Conservation (phyloP, 30 jellyfish, hydroid and myxozoan genomes). For the Aurelia sp. region DNA sequence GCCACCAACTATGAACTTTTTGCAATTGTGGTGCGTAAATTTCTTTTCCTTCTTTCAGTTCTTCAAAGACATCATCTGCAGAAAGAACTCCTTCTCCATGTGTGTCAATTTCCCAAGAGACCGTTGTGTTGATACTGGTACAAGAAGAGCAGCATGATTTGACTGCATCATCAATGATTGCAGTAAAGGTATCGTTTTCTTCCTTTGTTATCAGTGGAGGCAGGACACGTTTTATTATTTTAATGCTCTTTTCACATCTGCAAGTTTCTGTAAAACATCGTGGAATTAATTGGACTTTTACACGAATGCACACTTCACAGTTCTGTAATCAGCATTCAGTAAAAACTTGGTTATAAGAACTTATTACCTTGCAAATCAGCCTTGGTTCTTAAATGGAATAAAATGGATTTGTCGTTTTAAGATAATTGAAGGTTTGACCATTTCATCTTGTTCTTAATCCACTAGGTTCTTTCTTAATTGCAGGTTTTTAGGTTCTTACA, state of each 20-base stretch:
- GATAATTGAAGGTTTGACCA: too few relatives aligned
- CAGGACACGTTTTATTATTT: conserved; percentile 8
- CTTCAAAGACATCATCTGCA: conserved; percentile 24
- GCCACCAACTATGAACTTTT: conserved; percentile 2
- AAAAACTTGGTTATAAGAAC: too few relatives aligned
- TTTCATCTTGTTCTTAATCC: too few relatives aligned
- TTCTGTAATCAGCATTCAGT: too few relatives aligned
- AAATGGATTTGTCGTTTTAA: too few relatives aligned
- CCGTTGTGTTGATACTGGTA: conserved; percentile 1
- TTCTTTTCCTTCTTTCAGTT: conserved; percentile 30
- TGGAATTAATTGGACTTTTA: too few relatives aligned
- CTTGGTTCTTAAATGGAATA: too few relatives aligned
- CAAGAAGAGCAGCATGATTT: conserved; percentile 36
- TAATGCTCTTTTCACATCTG: conserved; percentile 29
- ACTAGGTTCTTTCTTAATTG: too few relatives aligned
- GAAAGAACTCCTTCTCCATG: conserved; percentile 30
- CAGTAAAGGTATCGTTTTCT: conserved; percentile 17
- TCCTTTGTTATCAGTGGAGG: conserved; percentile 14
- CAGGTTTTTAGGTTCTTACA: too few relatives aligned
- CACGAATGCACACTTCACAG: too few relatives aligned
- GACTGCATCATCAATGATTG: conserved; percentile 6
- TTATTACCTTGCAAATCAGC: too few relatives aligned
- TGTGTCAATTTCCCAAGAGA: conserved; percentile 26
- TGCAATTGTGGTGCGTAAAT: conserved; percentile 36
- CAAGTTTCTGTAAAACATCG: conserved; percentile 32